phyloP scores from a whole-genome alignment of 2,113 vertebrate genomes.

The Chauna torquata region DNA sequence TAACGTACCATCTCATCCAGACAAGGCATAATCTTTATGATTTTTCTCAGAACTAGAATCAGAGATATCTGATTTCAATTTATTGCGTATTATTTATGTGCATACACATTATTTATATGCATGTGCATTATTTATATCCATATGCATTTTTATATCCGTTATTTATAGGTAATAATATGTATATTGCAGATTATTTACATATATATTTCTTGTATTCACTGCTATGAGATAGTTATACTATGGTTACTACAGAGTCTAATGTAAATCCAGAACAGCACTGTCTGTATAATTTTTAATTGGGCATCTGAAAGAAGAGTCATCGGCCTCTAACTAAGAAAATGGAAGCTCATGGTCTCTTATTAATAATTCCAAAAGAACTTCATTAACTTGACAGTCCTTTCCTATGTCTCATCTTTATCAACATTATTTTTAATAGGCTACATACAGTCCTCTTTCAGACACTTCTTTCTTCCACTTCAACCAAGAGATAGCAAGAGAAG shows the following conservation, averaged over 20 bases:
- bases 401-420: background rate
- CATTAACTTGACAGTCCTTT: background rate
- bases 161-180: background rate
- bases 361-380: background rate
- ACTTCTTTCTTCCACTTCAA: background rate
- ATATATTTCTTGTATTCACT: background rate
- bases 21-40: background rate
- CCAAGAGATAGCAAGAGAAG: background rate
- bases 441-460: background rate
- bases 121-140: background rate
- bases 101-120: background rate
- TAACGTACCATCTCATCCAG: background rate
- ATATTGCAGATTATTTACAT: background rate
- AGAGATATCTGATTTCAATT: background rate
- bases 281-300: background rate
- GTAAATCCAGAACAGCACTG: background rate
- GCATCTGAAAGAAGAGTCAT: background rate
- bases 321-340: background rate
- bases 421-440: background rate
- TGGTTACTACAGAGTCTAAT: background rate
- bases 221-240: background rate
- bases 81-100: background rate
- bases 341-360: background rate
- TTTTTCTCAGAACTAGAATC: background rate
- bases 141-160: background rate